Conservation (phyloP, 2,797 vertebrate species). For the Babyrousa celebensis region DNA sequence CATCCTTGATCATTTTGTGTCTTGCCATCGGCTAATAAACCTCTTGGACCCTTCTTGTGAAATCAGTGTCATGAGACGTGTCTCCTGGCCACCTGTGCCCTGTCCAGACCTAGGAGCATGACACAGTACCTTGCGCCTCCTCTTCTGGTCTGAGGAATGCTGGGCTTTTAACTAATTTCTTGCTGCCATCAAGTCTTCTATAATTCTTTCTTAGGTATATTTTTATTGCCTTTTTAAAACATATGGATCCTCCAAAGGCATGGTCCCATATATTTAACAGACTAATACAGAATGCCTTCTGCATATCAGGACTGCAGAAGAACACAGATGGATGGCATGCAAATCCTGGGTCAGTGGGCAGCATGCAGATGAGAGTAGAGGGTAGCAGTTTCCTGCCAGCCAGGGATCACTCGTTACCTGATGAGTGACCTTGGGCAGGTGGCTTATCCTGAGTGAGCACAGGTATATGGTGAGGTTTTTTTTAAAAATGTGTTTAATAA, state of each 20-base stretch:
- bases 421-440: background rate
- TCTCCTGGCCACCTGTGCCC: background rate
- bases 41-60: constrained; percentile 59
- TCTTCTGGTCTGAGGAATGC: background rate
- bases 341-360: background rate
- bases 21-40: constrained; percentile 78
- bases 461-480: background rate
- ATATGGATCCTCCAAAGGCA: background rate
- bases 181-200: background rate
- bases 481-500: background rate
- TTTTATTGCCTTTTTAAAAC: constrained; percentile 43
- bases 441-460: background rate
- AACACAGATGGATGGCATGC: background rate
- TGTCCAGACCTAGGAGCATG: background rate
- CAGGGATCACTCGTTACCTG: background rate
- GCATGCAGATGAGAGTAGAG: background rate
- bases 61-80: background rate
- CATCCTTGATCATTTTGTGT: constrained; percentile 64
- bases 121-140: background rate
- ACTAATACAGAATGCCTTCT: background rate
- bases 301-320: background rate
- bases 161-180: constrained; percentile 35
- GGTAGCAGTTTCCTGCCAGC: background rate
- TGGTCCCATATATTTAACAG: background rate
- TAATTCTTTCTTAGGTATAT: background rate